phyloP scores from a whole-genome alignment of 2,888 invertebrate genomes.

The Spialia ferax region DNA sequence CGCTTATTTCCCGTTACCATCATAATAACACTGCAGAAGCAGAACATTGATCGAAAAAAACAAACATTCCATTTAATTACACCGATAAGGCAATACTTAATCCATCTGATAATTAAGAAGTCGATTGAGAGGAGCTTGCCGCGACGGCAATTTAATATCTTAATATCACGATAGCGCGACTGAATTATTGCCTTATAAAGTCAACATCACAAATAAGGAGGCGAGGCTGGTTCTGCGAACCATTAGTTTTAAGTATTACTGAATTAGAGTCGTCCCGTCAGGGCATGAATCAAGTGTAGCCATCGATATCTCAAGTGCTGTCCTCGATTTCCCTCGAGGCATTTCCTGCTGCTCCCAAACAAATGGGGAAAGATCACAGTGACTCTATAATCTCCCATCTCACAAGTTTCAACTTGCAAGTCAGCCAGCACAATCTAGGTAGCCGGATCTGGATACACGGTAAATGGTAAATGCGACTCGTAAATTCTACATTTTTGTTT shows the following conservation, averaged over 20 bases:
- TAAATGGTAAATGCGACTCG: conserved; percentile 19
- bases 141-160: conserved; percentile 39
- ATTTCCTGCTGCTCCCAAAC: conserved; percentile 48
- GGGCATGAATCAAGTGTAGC: conserved; percentile 42
- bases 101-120: conserved; percentile 34
- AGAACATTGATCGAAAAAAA: conserved; percentile 9
- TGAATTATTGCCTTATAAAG: conserved; percentile 41
- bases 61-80: conserved; percentile 25
- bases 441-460: conserved; percentile 30
- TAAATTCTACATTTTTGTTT: conserved; percentile 8
- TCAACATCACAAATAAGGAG: conserved; percentile 42
- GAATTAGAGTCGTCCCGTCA: conserved; percentile 41
- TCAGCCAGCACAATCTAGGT: conserved; percentile 34
- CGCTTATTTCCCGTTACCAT: conserved; percentile 9
- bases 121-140: conserved; percentile 35
- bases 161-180: conserved; percentile 38
- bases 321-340: conserved; percentile 47
- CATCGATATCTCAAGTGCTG: conserved; percentile 42
- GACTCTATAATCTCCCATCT: conserved; percentile 47
- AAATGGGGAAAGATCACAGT: conserved; percentile 45
- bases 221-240: conserved; percentile 37
- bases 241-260: conserved; percentile 42
- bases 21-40: background rate
- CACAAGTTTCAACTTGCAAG: conserved; percentile 39
- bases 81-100: conserved; percentile 29